Base-by-base conservation (phyloP, 2,797 vertebrate species). In the Rhyacichthys aspro region DNA sequence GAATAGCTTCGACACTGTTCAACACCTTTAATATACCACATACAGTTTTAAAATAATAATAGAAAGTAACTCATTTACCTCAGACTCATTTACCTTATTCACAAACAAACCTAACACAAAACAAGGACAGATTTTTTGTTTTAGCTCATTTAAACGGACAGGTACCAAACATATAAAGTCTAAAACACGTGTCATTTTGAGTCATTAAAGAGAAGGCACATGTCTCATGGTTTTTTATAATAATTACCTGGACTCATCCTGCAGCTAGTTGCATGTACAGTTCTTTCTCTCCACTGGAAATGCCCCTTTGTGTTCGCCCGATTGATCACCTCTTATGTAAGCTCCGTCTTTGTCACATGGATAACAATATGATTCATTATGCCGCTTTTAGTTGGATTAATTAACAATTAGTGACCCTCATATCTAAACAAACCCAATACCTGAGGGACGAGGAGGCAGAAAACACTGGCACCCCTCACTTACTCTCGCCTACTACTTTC, bases 341-440 rank as follows among this genome's bases (percentile, higher is more conserved):
- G 47, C 54, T 8, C 28, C 49, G 47, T 45, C 49, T 72, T 39
- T 48, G 65, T 80, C 79, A 75, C 76, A 49, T 55, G 67, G 50
- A 50, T 32, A 44, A 59, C 52, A 55, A 67, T 61, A 70, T 43
- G 28, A 72, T 64, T 75, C 58, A 64, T 75, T 63, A 73, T 73
- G 66, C 67, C 34, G 52, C 59, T 60, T 78, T 76, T 72, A 55
- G 52, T 85, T 79, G 75, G 69, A 57, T 76, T 74, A 69, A 74
- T 83, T 79, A 64, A 70, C 63, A 63, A 68, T 57, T 37, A 53
- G 45, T 72, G 59, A 82, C 54, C 65, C 60, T 28, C 37, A 11
- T 17, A 38, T 34, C 56, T 44, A 37, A 66, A 63, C 48, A 47
- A 62, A 68, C 62, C 17, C 56, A 43, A 66, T 67, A 52, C 42